These are phyloP conservation scores for Magallana nippona DNA, from an alignment of 2,888 invertebrate genomes.

Conservation along the genomic window DNA sequence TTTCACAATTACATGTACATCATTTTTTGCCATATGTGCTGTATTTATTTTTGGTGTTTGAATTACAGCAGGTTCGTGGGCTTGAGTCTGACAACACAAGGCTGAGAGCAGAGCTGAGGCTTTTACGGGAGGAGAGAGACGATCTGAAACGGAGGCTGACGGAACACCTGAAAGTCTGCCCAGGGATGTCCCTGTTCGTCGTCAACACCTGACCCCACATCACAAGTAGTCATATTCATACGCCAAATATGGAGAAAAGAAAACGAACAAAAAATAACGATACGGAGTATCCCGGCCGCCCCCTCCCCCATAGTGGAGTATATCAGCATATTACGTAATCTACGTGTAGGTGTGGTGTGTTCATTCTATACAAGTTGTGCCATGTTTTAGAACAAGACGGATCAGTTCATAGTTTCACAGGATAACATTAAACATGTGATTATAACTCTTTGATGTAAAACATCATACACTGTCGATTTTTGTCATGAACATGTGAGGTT, in stretches of 20 bases:
- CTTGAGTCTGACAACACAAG: conserved; percentile 39
- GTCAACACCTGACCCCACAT: conserved; percentile 11
- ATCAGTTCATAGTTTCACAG: too few species aligned
- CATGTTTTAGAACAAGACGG: background rate
- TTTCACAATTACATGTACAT: too few species aligned
- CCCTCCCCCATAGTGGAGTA: too few species aligned
- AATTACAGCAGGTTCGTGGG: conserved; percentile 37
- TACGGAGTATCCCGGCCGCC: too few species aligned
- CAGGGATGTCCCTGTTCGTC: background rate
- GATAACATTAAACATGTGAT: too few species aligned
- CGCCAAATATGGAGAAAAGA: conserved; percentile 31
- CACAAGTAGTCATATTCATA: background rate
- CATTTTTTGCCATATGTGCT: too few species aligned
- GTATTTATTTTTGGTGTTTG: background rate
- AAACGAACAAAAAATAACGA: conserved; percentile 6
- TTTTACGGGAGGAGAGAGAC: conserved; percentile 38
- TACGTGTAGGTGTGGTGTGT: background rate
- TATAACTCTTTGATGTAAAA: too few species aligned
- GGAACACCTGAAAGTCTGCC: conserved; percentile 37
- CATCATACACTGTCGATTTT: too few species aligned
- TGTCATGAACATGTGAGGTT: too few species aligned
- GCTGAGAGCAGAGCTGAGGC: conserved; percentile 9
- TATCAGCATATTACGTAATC: too few species aligned
- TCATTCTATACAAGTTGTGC: background rate
- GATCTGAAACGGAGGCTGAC: conserved; percentile 11